Evolutionary conservation across 1,140 invertebrate genomes (phyloP).

Genomic region (Lepidotrigona ventralis): DNA sequence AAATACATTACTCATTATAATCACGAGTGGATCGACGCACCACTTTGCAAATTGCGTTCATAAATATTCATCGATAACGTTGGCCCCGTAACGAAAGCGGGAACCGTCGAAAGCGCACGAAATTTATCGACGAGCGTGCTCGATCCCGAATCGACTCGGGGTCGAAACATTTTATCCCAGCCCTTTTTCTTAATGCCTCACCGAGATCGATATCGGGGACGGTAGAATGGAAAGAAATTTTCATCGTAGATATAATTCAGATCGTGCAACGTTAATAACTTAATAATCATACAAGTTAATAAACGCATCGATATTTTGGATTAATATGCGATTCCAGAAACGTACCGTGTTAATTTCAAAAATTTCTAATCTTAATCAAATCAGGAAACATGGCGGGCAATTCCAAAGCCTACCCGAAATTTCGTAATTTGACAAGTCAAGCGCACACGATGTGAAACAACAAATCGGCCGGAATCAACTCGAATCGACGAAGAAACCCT

Average conservation of each 20-base stretch:
- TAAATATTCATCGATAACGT: constrained; percentile 49
- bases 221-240: constrained; percentile 19
- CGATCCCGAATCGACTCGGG: constrained; percentile 35
- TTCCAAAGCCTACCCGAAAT: too few relatives aligned
- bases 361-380: too few relatives aligned
- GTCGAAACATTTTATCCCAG: constrained; percentile 9
- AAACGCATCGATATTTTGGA: background rate
- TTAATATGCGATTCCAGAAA: background rate
- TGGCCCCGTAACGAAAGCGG: constrained; percentile 28
- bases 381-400: too few relatives aligned
- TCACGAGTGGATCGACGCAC: constrained; percentile 41
- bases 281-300: background rate
- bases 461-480: too few relatives aligned
- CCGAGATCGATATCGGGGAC: background rate
- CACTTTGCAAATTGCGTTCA: constrained; percentile 53
- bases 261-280: background rate
- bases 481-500: too few relatives aligned
- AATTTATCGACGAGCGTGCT: constrained; percentile 36
- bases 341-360: too few relatives aligned
- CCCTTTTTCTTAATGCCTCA: constrained; percentile 9
- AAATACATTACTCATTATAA: constrained; percentile 40
- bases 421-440: too few relatives aligned
- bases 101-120: constrained; percentile 41
- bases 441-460: too few relatives aligned
- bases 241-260: background rate